These are phyloP conservation scores for Trichonephila inaurata DNA, from an alignment of 1,140 invertebrate species.

Conservation along the genomic window DNA sequence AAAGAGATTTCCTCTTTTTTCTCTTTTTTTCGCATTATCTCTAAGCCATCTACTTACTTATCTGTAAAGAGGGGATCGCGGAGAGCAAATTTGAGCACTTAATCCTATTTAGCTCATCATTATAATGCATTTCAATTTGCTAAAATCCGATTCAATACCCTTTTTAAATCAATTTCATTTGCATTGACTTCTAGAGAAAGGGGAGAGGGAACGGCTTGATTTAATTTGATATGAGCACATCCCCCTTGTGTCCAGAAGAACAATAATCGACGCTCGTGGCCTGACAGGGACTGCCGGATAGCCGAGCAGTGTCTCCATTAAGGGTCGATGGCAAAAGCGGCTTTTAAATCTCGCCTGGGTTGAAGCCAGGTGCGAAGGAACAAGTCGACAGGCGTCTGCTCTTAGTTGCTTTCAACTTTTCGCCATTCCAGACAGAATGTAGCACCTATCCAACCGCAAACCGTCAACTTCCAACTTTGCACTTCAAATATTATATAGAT, in stretches of 20 bases:
- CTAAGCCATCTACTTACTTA: neutral
- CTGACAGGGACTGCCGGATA: constrained; percentile 56
- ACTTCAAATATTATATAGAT: constrained; percentile 30
- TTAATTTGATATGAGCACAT: constrained; percentile 42
- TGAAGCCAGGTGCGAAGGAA: constrained; percentile 55
- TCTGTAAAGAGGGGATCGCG: neutral
- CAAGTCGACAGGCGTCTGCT: constrained; percentile 59
- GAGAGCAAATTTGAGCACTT: neutral
- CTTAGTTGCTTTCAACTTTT: constrained; percentile 61
- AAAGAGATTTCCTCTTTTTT: neutral
- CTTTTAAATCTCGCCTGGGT: constrained; percentile 66
- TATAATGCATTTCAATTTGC: neutral
- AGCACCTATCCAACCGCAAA: constrained; percentile 39
- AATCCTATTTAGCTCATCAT: neutral
- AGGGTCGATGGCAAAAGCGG: constrained; percentile 65
- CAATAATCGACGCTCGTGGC: constrained; percentile 53
- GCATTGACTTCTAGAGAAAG: neutral
- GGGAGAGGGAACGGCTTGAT: neutral
- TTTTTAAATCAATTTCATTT: constrained; percentile 3
- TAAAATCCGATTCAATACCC: neutral
- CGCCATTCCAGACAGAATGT: constrained; percentile 27
- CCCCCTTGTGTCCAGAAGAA: constrained; percentile 17
- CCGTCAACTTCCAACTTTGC: constrained; percentile 56
- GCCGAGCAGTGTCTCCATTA: constrained; percentile 68
- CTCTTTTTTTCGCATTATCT: neutral